A percentile compares a stretch with the other conserved stretches of the same genome.
Evolutionary conservation across 2,113 vertebrate genomes (phyloP).

Genomic region (Anarrhichthys ocellatus): DNA sequence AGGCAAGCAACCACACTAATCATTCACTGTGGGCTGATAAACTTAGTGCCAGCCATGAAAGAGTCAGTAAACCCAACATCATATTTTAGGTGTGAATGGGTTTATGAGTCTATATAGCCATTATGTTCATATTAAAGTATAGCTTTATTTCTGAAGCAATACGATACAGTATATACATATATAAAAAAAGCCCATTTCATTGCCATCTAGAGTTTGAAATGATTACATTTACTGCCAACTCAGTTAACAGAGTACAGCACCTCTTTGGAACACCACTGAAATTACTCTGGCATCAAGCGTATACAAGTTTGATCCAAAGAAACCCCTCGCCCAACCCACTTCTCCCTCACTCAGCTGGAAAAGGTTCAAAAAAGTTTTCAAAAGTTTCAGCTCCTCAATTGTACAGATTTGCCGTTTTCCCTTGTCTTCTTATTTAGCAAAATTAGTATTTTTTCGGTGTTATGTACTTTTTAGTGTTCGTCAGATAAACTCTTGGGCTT

Average conservation of each 20-base stretch:
- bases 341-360: background rate
- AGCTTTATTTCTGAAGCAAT: background rate
- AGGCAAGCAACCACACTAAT: conserved; percentile 36
- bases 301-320: background rate
- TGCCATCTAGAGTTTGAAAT: background rate
- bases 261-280: background rate
- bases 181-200: background rate
- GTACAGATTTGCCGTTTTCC: background rate
- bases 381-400: background rate
- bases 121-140: background rate
- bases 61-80: conserved; percentile 4
- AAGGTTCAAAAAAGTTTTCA: too few relatives aligned
- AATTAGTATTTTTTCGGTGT: background rate
- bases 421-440: background rate
- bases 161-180: background rate
- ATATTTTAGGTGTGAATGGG: conserved; percentile 23
- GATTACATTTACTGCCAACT: background rate
- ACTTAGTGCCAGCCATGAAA: conserved; percentile 25
- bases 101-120: background rate
- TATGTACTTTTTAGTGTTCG: background rate
- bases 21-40: conserved; percentile 42
- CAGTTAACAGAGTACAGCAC: background rate
- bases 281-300: conserved; percentile 4
- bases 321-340: background rate
- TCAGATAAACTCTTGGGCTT: background rate